Percentiles rank a stretch among this genome's conserved stretches.
These are phyloP conservation scores for Lates calcarifer DNA, from an alignment of 2,113 vertebrate genomes.

Conservation along the genomic window DNA sequence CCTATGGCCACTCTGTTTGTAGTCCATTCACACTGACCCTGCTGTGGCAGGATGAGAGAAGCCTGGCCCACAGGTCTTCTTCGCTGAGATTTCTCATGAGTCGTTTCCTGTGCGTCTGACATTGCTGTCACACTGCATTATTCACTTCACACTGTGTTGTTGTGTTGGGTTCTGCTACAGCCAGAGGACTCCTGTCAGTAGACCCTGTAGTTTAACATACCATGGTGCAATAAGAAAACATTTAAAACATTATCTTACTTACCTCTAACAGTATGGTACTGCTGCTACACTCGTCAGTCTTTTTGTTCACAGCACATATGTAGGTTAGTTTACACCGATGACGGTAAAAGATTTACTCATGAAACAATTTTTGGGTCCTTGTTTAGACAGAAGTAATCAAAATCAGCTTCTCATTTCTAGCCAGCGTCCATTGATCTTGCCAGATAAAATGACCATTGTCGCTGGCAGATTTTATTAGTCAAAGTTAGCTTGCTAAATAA, in stretches of 20 bases:
- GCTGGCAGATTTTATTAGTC: background rate
- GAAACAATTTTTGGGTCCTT: too few species aligned
- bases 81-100: slow-evolving; percentile 45
- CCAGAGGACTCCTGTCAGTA: slow-evolving; percentile 15
- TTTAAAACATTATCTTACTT: background rate
- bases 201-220: background rate
- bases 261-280: background rate
- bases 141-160: slow-evolving; percentile 52
- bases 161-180: slow-evolving; percentile 56
- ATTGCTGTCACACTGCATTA: slow-evolving; percentile 62
- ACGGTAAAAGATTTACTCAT: background rate
- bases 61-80: slow-evolving; percentile 34
- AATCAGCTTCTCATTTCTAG: too few species aligned
- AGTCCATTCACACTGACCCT: slow-evolving; percentile 44
- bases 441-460: background rate
- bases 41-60: slow-evolving; percentile 55
- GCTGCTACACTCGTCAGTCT: background rate
- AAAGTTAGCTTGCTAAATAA: background rate
- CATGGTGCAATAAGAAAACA: background rate
- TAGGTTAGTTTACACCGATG: too few species aligned
- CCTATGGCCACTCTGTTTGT: slow-evolving; percentile 40
- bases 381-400: too few species aligned
- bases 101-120: slow-evolving; percentile 62
- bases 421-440: background rate
- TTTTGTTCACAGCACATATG: background rate